Conservation (phyloP, 2,888 invertebrate genomes). For the Microctonus hyperodae region DNA sequence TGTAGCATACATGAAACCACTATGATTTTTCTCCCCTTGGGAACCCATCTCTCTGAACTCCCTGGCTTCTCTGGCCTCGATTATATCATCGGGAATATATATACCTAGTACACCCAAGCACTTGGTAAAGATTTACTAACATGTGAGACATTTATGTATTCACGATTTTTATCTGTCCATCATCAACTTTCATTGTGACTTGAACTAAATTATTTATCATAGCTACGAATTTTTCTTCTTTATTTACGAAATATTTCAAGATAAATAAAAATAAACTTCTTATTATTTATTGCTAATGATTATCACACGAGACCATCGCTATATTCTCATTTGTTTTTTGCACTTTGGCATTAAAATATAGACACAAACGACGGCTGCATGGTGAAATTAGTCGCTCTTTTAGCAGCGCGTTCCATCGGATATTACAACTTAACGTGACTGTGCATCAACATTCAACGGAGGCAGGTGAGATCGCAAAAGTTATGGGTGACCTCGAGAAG, state of each 20-base stretch:
- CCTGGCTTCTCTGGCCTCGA: background rate
- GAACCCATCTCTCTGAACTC: background rate
- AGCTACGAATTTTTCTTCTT: no score
- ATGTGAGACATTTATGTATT: background rate
- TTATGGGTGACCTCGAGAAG: constrained; percentile 20
- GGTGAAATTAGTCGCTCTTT: background rate
- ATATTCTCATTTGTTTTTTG: background rate
- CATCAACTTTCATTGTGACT: background rate
- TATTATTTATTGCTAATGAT: background rate
- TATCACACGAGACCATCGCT: background rate
- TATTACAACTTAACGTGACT: background rate
- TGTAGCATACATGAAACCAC: no score
- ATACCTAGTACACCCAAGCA: background rate
- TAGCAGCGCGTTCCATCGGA: background rate
- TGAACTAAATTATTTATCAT: background rate
- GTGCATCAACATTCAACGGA: background rate
- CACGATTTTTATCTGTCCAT: background rate
- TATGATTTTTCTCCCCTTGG: constrained; percentile 7
- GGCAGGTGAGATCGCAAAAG: constrained; percentile 21
- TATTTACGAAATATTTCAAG: no score
- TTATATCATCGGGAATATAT: background rate
- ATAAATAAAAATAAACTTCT: no score
- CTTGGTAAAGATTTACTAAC: background rate
- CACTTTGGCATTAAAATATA: background rate
- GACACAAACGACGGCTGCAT: constrained; percentile 8